These are phyloP conservation scores for Spodoptera littoralis DNA, from an alignment of 2,888 invertebrate genomes.

Conservation along the genomic window DNA sequence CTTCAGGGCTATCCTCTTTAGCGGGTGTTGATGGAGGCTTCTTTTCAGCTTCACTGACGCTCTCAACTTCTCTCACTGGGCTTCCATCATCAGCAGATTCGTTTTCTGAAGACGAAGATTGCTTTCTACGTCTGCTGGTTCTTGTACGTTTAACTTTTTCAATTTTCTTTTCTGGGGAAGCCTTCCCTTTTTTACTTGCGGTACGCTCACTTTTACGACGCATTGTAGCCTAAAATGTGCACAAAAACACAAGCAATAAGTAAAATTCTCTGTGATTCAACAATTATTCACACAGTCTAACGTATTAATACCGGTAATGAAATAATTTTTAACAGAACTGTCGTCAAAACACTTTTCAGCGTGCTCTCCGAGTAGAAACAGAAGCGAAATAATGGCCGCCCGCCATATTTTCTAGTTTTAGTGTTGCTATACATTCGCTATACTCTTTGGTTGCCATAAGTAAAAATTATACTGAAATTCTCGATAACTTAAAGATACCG, in stretches of 20 bases:
- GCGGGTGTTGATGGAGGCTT: constrained; percentile 70
- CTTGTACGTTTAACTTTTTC: constrained; percentile 88
- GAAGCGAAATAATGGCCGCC: constrained; percentile 48
- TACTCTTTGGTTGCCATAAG: no score
- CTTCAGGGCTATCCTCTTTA: constrained; percentile 77
- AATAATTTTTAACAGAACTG: constrained; percentile 12
- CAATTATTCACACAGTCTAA: not conserved
- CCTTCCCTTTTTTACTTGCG: constrained; percentile 90
- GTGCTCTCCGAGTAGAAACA: constrained; percentile 53
- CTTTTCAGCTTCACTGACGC: constrained; percentile 64
- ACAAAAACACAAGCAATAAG: constrained; percentile 15
- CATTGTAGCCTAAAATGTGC: constrained; percentile 83
- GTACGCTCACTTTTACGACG: constrained; percentile 93
- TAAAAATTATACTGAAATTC: no score
- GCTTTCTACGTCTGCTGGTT: constrained; percentile 88
- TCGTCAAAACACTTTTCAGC: constrained; percentile 27
- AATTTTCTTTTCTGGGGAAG: constrained; percentile 90
- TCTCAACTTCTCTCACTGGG: constrained; percentile 66
- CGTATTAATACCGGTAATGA: constrained; percentile 16
- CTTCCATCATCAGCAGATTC: constrained; percentile 81
- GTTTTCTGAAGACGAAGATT: constrained; percentile 87
- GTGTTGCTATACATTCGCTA: constrained; percentile 21
- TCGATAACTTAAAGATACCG: no score
- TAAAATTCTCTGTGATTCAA: not conserved
- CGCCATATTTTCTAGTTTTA: constrained; percentile 34